phyloP scores from a whole-genome alignment of 1,140 invertebrate genomes.

The Xylocopa sonorina region DNA sequence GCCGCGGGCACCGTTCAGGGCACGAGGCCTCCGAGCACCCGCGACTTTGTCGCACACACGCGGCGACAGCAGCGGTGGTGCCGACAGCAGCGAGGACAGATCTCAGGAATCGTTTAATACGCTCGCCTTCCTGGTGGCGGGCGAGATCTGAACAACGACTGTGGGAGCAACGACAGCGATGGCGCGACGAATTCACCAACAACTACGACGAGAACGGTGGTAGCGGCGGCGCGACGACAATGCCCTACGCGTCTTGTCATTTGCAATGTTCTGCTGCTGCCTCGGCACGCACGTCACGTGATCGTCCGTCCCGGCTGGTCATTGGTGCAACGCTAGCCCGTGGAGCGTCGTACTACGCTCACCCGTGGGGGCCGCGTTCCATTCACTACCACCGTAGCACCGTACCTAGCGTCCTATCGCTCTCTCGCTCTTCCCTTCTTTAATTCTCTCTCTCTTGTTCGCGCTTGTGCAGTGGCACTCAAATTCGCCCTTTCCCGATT shows the following conservation, averaged over 20 bases:
- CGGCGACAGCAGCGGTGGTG: conserved; percentile 47
- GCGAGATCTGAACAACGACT: conserved; percentile 34
- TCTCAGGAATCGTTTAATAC: conserved; percentile 4
- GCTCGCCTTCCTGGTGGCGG: conserved; percentile 35
- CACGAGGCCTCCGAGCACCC: conserved; percentile 57
- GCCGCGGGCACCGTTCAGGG: conserved; percentile 55
- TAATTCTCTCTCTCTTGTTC: conserved; percentile 36
- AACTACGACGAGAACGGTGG: conserved; percentile 31
- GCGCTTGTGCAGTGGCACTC: conserved; percentile 54
- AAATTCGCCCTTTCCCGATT: conserved; percentile 43
- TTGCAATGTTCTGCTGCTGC: conserved; percentile 73
- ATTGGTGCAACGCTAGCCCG: conserved; percentile 63
- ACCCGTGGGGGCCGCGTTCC: conserved; percentile 70
- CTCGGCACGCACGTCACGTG: conserved; percentile 73
- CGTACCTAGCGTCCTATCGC: conserved; percentile 59
- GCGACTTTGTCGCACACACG: conserved; percentile 53
- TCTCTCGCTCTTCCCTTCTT: conserved; percentile 42
- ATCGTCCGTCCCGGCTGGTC: conserved; percentile 57
- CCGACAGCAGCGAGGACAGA: conserved; percentile 34
- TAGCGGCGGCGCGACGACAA: conserved; percentile 68
- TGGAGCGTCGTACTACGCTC: conserved; percentile 68
- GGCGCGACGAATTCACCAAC: conserved; percentile 43
- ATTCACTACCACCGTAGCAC: conserved; percentile 69
- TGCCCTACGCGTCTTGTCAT: conserved; percentile 75
- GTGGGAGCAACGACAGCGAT: not conserved